Conservation (phyloP, 2,797 vertebrate genomes). For the Melanotaenia pygmaea region DNA sequence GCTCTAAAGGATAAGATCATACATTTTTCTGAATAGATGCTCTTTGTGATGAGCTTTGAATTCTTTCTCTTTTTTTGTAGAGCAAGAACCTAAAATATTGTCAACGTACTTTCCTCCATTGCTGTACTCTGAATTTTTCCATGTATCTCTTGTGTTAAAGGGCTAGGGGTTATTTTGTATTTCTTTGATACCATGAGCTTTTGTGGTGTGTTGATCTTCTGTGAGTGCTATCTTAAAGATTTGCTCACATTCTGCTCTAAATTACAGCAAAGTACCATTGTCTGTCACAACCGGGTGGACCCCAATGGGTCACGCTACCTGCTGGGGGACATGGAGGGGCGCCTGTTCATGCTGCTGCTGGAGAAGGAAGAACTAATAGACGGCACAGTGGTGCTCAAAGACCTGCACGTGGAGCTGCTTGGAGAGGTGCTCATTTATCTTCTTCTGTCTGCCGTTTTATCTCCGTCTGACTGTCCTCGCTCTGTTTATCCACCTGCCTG, state of each 20-base stretch:
- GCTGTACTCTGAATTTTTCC: neutral
- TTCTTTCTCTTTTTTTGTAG: neutral
- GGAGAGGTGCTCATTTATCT: slow-evolving; percentile 87
- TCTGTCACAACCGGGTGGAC: slow-evolving; percentile 98
- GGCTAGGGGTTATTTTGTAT: neutral
- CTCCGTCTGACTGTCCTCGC: slow-evolving; percentile 8
- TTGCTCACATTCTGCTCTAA: slow-evolving; percentile 4
- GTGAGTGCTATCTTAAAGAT: neutral
- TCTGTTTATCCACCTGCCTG: slow-evolving; percentile 33
- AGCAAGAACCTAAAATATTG: neutral
- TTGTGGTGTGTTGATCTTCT: neutral
- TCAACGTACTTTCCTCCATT: neutral
- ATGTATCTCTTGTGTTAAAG: neutral
- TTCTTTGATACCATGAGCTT: neutral
- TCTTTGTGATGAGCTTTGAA: neutral
- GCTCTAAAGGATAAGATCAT: neutral
- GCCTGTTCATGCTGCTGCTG: slow-evolving; percentile 97
- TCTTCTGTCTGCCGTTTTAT: slow-evolving; percentile 3
- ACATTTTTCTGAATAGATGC: neutral
- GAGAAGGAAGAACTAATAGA: slow-evolving; percentile 99
- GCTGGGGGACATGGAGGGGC: slow-evolving; percentile 97
- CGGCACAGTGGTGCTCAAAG: slow-evolving; percentile 92
- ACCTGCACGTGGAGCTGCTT: slow-evolving; percentile 94
- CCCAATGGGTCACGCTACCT: slow-evolving; percentile 96
- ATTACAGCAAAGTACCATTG: slow-evolving; percentile 96